Percentiles rank a stretch among this genome's conserved stretches.
phyloP scores from a whole-genome alignment of 2,113 vertebrate species.

The Chelonoidis abingdonii region DNA sequence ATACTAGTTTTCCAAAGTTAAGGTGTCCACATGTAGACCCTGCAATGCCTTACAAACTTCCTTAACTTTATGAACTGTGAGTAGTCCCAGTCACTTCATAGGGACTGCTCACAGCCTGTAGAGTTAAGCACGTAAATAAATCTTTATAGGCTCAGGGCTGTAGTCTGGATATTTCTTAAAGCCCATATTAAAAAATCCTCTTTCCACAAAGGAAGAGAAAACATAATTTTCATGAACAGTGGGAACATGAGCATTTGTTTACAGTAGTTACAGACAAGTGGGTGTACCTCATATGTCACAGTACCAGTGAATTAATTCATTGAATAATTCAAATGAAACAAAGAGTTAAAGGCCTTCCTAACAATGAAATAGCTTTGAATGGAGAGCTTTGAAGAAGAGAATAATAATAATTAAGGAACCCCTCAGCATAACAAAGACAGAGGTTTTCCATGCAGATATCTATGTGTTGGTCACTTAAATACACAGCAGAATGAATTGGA shows the following conservation, averaged over 20 bases:
- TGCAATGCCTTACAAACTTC: neutral
- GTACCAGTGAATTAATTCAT: slow-evolving; percentile 46
- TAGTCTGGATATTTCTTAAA: neutral
- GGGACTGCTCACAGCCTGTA: neutral
- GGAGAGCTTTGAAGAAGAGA: slow-evolving; percentile 31
- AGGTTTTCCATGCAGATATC: neutral
- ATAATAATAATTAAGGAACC: neutral
- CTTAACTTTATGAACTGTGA: neutral
- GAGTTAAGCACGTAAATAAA: neutral
- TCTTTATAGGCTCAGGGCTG: neutral
- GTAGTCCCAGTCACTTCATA: neutral
- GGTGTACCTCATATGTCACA: slow-evolving; percentile 44
- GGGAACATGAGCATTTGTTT: slow-evolving; percentile 52
- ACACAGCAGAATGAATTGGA: neutral
- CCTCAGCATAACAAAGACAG: slow-evolving; percentile 24
- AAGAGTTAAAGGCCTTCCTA: slow-evolving; percentile 32
- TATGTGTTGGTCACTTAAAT: neutral
- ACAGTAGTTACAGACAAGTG: slow-evolving; percentile 61
- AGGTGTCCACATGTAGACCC: neutral
- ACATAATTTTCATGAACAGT: slow-evolving; percentile 53
- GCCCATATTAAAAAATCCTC: neutral
- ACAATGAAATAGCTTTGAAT: slow-evolving; percentile 35
- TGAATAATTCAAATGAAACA: slow-evolving; percentile 28
- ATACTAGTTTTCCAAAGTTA: neutral
- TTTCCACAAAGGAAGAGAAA: neutral